Conservation (phyloP, 2,888 invertebrate genomes). For the Formica aserva region DNA sequence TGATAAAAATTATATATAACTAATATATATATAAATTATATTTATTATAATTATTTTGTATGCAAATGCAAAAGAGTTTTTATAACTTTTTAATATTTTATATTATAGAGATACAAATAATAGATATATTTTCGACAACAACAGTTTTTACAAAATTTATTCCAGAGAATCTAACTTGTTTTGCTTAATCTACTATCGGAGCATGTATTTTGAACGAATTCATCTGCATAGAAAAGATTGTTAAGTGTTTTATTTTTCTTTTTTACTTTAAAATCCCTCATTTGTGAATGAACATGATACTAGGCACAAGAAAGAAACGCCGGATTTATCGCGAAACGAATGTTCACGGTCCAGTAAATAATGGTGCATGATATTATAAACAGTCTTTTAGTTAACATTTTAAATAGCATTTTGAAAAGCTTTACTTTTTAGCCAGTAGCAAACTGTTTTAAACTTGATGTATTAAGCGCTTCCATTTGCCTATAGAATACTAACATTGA, state of each 20-base stretch:
- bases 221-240: not conserved
- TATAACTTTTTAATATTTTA: not conserved
- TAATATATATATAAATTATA: not conserved
- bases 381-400: not conserved
- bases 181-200: not conserved
- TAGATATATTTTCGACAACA: not conserved
- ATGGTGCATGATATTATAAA: not conserved
- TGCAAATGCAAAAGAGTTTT: not conserved
- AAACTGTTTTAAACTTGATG: slow-evolving; percentile 7
- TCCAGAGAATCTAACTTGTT: not conserved
- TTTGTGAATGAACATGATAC: not conserved
- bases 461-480: not conserved
- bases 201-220: not conserved
- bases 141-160: not conserved
- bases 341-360: not conserved
- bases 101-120: not conserved
- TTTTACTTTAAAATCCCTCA: not conserved
- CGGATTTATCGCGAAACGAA: not conserved
- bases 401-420: not conserved
- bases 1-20: no score
- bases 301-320: not conserved
- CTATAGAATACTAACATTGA: not conserved
- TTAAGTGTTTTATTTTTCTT: not conserved
- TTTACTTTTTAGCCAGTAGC: not conserved
- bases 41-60: not conserved